Percentiles rank a stretch among this genome's conserved stretches.
These are phyloP conservation scores for Ips typographus DNA, from an alignment of 1,140 invertebrate genomes.

Conservation along the genomic window DNA sequence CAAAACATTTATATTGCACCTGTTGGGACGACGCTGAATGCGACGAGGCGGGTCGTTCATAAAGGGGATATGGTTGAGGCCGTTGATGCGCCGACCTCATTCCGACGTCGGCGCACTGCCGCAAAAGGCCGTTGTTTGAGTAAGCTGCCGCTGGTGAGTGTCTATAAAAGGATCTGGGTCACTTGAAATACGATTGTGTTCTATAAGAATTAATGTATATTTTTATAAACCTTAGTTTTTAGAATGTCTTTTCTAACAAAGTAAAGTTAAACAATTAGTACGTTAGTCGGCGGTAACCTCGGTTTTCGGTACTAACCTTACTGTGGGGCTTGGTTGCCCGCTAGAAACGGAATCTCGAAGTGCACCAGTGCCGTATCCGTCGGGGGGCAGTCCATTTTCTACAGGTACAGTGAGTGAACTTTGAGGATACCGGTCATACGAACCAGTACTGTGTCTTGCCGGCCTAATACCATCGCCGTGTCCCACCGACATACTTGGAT, in stretches of 20 bases:
- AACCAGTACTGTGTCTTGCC: conserved; percentile 52
- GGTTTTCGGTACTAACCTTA: conserved; percentile 49
- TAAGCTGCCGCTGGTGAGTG: conserved; percentile 47
- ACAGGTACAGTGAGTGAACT: conserved; percentile 46
- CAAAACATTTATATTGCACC: conserved; percentile 34
- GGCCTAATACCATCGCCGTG: conserved; percentile 52
- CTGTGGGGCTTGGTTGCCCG: conserved; percentile 54
- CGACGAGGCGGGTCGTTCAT: conserved; percentile 37
- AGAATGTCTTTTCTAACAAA: background rate
- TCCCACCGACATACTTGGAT: conserved; percentile 53
- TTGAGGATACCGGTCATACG: conserved; percentile 52
- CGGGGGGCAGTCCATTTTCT: conserved; percentile 58
- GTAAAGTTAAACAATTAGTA: background rate
- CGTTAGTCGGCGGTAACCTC: too few species aligned
- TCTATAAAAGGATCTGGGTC: conserved; percentile 36
- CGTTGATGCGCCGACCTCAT: conserved; percentile 44
- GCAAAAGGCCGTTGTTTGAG: conserved; percentile 45
- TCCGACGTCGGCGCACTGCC: conserved; percentile 46
- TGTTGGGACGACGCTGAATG: conserved; percentile 44
- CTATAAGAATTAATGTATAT: background rate
- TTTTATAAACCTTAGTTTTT: background rate
- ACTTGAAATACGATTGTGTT: background rate
- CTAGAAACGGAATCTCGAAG: conserved; percentile 52
- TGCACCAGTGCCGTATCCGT: conserved; percentile 53
- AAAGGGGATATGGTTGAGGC: conserved; percentile 40